A percentile compares a stretch with the other conserved stretches of the same genome.
These are phyloP conservation scores for Riparia riparia DNA, from an alignment of 2,113 vertebrate genomes.

Conservation along the genomic window DNA sequence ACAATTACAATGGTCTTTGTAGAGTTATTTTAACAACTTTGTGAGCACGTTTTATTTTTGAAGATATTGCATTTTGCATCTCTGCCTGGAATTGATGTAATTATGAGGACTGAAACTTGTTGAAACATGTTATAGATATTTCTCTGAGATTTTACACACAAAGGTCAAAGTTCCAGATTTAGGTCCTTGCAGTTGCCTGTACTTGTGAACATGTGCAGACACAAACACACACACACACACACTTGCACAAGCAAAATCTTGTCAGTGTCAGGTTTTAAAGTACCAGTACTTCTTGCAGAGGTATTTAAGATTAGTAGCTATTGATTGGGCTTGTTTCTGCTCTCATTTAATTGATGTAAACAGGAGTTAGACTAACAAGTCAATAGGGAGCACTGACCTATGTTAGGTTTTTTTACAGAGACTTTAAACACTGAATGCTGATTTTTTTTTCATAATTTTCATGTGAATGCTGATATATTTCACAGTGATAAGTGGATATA, in stretches of 20 bases:
- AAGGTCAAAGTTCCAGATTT: background rate
- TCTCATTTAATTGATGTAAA: conserved; percentile 23
- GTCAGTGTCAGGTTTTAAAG: background rate
- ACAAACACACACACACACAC: no score
- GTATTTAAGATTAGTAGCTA: conserved; percentile 56
- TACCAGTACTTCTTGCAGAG: background rate
- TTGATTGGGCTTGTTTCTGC: conserved; percentile 20
- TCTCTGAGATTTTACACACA: background rate
- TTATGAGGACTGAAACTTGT: background rate
- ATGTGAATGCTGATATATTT: background rate
- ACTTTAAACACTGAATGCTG: background rate
- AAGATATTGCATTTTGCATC: background rate
- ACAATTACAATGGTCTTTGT: background rate
- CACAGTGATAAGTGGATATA: background rate
- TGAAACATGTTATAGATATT: background rate
- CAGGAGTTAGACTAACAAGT: conserved; percentile 16
- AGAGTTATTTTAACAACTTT: background rate
- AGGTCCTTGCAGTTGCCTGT: background rate
- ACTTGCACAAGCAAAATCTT: background rate
- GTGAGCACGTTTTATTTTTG: background rate
- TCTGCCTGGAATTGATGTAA: background rate
- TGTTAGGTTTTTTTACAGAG: background rate
- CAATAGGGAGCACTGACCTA: conserved; percentile 24
- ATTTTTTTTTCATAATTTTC: background rate
- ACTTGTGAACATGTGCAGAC: rapidly evolving